Evolutionary conservation across 37 sponge, comb jelly and placozoan genomes (phyloP).

Genomic region (Hormiphora californensis): DNA sequence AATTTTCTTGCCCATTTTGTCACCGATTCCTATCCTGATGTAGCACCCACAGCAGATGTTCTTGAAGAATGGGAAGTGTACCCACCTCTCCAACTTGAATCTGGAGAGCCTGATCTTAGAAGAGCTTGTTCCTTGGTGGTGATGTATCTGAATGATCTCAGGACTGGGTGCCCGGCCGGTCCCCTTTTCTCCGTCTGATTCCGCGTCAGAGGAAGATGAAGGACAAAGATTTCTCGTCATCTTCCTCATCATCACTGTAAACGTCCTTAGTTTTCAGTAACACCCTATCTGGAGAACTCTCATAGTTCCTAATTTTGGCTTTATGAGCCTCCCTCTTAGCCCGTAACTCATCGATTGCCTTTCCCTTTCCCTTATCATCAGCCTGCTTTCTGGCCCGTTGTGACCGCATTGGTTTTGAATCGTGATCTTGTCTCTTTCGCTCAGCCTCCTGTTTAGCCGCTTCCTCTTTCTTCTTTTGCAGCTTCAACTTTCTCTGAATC

Average conservation of each 20-base stretch:
- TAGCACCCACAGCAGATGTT: conserved; percentile 75
- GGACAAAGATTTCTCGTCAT: neutral
- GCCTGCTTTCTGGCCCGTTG: conserved; percentile 58
- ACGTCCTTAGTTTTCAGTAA: conserved; percentile 7
- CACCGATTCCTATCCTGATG: conserved; percentile 92
- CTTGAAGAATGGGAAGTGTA: conserved; percentile 81
- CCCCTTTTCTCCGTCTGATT: neutral
- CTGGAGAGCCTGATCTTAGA: conserved; percentile 80
- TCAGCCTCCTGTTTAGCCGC: conserved; percentile 49
- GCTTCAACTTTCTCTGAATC: conserved; percentile 69
- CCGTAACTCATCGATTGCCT: conserved; percentile 80
- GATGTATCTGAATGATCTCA: neutral
- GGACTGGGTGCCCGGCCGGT: neutral
- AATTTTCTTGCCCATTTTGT: conserved; percentile 79
- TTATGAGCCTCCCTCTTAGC: conserved; percentile 70
- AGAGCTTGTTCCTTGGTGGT: conserved; percentile 54
- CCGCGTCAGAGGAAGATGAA: neutral
- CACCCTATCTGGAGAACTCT: conserved; percentile 27
- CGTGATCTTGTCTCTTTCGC: conserved; percentile 59
- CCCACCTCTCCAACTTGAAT: conserved; percentile 83
- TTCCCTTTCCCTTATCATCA: conserved; percentile 64
- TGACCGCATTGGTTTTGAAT: conserved; percentile 2
- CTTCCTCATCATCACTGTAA: conserved; percentile 52
- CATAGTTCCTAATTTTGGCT: neutral
- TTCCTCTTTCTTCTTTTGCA: conserved; percentile 64